These are phyloP conservation scores for Campaea margaritaria DNA, from an alignment of 2,888 invertebrate genomes.

Conservation along the genomic window DNA sequence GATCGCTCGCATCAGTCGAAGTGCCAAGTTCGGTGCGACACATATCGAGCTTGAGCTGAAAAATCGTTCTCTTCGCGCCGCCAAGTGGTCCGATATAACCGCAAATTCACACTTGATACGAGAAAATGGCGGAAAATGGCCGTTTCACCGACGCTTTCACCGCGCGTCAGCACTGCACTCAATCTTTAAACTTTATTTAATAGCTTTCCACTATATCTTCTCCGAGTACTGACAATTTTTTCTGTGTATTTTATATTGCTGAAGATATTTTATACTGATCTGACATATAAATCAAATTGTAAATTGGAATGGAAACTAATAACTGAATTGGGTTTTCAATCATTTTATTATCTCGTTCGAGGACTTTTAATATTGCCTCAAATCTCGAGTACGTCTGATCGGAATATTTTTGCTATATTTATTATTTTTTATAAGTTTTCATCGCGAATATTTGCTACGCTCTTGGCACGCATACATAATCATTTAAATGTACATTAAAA, in stretches of 20 bases:
- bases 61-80: conserved; percentile 20
- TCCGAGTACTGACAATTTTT: conserved; percentile 3
- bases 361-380: too few species aligned
- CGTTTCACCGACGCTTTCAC: conserved; percentile 26
- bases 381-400: too few species aligned
- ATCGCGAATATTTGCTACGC: too few species aligned
- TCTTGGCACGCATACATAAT: too few species aligned
- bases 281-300: too few species aligned
- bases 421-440: too few species aligned
- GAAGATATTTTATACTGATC: neutral
- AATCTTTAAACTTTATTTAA: conserved; percentile 28
- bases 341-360: too few species aligned
- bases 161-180: conserved; percentile 20
- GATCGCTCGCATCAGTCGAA: neutral
- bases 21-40: neutral
- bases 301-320: too few species aligned
- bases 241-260: conserved; percentile 4
- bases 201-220: conserved; percentile 18
- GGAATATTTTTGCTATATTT: too few species aligned
- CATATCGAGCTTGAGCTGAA: conserved; percentile 24
- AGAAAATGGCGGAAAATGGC: conserved; percentile 31
- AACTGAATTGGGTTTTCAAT: too few species aligned
- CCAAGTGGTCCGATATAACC: conserved; percentile 27
- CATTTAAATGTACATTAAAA: too few species aligned
- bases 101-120: conserved; percentile 34